A percentile compares a stretch with the other conserved stretches of the same genome.
Evolutionary conservation across 2,113 vertebrate species (phyloP).

Genomic region (Chroicocephalus ridibundus): DNA sequence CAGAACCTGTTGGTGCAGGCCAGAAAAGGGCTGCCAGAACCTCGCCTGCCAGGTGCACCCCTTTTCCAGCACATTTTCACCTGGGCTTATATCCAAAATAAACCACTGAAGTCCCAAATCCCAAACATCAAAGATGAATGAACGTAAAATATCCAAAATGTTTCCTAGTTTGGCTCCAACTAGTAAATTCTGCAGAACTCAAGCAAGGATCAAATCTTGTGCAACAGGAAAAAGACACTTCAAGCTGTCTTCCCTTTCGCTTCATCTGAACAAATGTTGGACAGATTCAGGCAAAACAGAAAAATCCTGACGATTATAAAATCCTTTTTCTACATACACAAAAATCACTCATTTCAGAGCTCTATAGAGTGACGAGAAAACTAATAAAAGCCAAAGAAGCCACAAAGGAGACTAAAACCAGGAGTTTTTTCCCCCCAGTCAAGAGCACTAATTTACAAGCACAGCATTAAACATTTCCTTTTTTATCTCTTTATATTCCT

Average conservation of each 20-base stretch:
- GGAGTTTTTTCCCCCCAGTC: background rate
- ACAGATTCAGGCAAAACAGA: background rate
- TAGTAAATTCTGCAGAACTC: background rate
- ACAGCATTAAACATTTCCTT: background rate
- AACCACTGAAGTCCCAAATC: background rate
- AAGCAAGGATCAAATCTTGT: background rate
- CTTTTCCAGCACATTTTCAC: constrained; percentile 39
- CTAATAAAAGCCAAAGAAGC: constrained; percentile 2
- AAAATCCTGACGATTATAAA: constrained; percentile 5
- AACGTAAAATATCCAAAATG: background rate
- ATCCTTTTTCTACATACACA: background rate
- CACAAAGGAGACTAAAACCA: background rate
- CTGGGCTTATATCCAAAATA: constrained; percentile 26
- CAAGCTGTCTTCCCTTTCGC: background rate
- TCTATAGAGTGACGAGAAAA: background rate
- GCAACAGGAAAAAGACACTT: constrained; percentile 33
- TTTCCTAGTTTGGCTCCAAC: background rate
- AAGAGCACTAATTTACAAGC: background rate
- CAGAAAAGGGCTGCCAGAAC: background rate
- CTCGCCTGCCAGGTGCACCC: constrained; percentile 24
- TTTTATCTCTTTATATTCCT: background rate
- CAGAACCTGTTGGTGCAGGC: background rate
- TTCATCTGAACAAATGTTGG: background rate
- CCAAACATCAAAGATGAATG: constrained; percentile 4
- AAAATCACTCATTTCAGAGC: background rate